These are phyloP conservation scores for Sarcophaga rosellei DNA, from an alignment of 2,888 invertebrate species.

Conservation along the genomic window DNA sequence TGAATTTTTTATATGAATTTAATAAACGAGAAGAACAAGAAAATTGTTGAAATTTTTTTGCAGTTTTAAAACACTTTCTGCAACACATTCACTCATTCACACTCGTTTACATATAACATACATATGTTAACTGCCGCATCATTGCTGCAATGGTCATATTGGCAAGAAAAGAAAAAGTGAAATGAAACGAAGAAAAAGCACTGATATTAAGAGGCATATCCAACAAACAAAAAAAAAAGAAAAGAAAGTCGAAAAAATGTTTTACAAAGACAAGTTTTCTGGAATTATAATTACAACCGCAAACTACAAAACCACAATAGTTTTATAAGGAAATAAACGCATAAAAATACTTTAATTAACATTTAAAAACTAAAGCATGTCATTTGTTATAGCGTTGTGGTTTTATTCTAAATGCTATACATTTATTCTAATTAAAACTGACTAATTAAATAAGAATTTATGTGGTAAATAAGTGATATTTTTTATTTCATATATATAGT, in stretches of 20 bases:
- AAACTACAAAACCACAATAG: slow-evolving; percentile 40
- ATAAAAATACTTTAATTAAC: neutral
- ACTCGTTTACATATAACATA: too few relatives aligned
- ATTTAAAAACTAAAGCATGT: neutral
- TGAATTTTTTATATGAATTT: neutral
- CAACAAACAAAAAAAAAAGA: neutral
- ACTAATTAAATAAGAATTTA: too few relatives aligned
- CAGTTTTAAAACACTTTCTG: neutral
- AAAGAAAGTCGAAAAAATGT: neutral
- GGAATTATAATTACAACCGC: slow-evolving; percentile 53
- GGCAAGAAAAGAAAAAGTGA: slow-evolving; percentile 22
- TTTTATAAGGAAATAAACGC: neutral
- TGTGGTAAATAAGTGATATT: too few relatives aligned
- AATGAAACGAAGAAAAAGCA: neutral
- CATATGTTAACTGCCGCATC: slow-evolving; percentile 21
- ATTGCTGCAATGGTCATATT: slow-evolving; percentile 49
- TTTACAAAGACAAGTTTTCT: slow-evolving; percentile 19
- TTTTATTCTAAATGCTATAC: neutral
- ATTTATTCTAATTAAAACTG: too few relatives aligned
- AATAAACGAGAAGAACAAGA: neutral
- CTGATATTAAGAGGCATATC: slow-evolving; percentile 2
- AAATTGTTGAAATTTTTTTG: neutral
- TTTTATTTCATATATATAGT: too few relatives aligned
- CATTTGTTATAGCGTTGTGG: neutral
- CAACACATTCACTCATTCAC: too few relatives aligned